Evolutionary conservation across 2,888 invertebrate genomes (phyloP).

Genomic region (Melikaiella ostensackeni): DNA sequence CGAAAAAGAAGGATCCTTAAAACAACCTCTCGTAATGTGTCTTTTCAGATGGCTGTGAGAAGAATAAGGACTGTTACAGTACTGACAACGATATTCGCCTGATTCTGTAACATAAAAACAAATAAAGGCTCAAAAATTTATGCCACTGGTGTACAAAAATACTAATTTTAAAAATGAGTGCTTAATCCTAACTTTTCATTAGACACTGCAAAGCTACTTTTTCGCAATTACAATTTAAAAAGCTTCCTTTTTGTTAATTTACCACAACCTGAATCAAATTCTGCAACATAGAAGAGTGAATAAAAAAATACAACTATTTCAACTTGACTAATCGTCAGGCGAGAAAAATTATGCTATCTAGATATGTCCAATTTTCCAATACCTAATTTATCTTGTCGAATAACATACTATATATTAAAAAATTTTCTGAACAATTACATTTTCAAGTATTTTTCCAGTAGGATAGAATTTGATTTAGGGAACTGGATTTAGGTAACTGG

Average conservation of each 20-base stretch:
- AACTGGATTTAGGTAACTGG: not conserved
- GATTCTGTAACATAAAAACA: constrained; percentile 56
- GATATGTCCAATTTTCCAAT: no score
- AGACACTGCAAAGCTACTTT: not conserved
- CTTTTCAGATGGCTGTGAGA: constrained; percentile 55
- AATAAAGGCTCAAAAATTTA: not conserved
- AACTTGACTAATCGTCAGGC: not conserved
- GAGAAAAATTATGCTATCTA: no score
- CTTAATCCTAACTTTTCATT: no score
- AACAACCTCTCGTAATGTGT: constrained; percentile 60
- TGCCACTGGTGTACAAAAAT: not conserved
- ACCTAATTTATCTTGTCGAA: no score
- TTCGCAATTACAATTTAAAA: not conserved
- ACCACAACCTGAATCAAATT: not conserved
- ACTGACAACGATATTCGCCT: constrained; percentile 53
- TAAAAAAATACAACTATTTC: not conserved
- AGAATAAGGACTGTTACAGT: constrained; percentile 59
- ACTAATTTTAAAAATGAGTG: not conserved
- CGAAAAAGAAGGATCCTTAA: constrained; percentile 57
- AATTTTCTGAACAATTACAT: no score
- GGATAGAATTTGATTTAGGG: not conserved
- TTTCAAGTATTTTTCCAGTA: no score
- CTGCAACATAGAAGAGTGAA: not conserved
- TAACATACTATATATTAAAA: no score
- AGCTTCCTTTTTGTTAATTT: not conserved